Base-by-base conservation (phyloP, 2,113 vertebrate genomes). In the Centropus unirufus region DNA sequence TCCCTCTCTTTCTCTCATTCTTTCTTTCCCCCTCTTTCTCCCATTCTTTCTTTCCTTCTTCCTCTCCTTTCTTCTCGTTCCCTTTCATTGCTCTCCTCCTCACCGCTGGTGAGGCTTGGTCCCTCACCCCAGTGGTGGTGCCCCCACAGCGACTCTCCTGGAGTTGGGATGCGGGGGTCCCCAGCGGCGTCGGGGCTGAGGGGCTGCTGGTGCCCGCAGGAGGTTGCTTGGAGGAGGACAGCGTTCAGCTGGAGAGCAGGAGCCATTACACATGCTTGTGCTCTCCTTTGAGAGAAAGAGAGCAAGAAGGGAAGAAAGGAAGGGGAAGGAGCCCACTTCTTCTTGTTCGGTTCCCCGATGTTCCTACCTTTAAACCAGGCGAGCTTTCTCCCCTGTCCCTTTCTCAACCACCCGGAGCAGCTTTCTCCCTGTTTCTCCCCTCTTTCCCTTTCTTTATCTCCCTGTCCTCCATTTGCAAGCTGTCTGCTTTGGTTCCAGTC, bases 201-300 rank as follows among this genome's bases (percentile, higher is more conserved):
- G 97, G 97, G 97, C 88, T 96, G 94, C 36, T 83, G 94, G 95
- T 97, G 96, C 96, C 96, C 84, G 95, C 96, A 97, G 98, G 95
- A 96, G 96, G 70, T 97, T 94, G 92, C 92, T 95, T 97, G 97
- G 96, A 98, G 93, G 95, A 98, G 97, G 97, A 98, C 98, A 98
- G 97, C 98, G 97, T 97, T 97, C 97, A 94, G 97, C 97, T 98
- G 98, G 97, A 98, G 98, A 98, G 97, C 98, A 99, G 99, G 97
- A 99, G 98, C 99, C 98, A 99, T 99, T 99, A 98, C 98, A 98
- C 98, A 97, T 97, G 97, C 98, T 98, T 92, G 95, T 98, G 98
- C 98, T 98, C 95, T 98, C 91, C 91, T 97, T 80, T 94, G 93
- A 97, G 96, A 96, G 91, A 76, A 91, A 77, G 81, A 95, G 80